These are phyloP conservation scores for Rhinogobius similis DNA, from an alignment of 2,113 vertebrate species.

Conservation along the genomic window DNA sequence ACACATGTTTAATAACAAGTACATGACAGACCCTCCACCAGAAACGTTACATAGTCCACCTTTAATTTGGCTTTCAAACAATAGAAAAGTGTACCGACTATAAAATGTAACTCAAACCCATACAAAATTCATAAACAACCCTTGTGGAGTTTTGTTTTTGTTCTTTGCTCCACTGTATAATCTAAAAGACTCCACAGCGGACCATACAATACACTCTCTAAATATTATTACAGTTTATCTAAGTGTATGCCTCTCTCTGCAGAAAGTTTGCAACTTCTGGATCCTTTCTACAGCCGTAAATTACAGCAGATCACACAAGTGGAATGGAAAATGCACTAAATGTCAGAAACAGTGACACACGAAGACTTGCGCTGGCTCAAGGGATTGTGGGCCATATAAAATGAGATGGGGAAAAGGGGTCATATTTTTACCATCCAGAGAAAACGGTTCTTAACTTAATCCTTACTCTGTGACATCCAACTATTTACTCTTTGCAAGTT, in stretches of 20 bases:
- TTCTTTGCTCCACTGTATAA: no score
- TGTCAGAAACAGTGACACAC: constrained; percentile 29
- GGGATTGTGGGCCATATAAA: constrained; percentile 39
- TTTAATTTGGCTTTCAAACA: no score
- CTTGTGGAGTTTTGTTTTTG: no score
- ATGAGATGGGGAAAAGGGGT: constrained; percentile 22
- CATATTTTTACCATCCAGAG: constrained; percentile 22
- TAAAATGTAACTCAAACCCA: no score
- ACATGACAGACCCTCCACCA: no score
- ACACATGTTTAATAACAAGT: no score
- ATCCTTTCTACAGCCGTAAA: constrained; percentile 9
- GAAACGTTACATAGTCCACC: no score
- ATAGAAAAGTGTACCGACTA: no score
- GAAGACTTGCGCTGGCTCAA: constrained; percentile 20
- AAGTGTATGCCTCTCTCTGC: constrained; percentile 2
- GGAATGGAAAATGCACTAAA: constrained; percentile 36
- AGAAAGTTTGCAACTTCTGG: constrained; percentile 23
- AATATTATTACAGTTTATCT: not conserved
- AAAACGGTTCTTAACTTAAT: constrained; percentile 18
- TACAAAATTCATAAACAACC: no score
- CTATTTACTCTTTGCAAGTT: constrained; percentile 17
- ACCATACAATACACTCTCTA: not conserved
- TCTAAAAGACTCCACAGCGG: not conserved
- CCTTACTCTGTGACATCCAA: constrained; percentile 16
- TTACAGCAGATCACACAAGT: constrained; percentile 40